phyloP scores from a whole-genome alignment of 2,888 invertebrate species.

The Allolobophora icterica region DNA sequence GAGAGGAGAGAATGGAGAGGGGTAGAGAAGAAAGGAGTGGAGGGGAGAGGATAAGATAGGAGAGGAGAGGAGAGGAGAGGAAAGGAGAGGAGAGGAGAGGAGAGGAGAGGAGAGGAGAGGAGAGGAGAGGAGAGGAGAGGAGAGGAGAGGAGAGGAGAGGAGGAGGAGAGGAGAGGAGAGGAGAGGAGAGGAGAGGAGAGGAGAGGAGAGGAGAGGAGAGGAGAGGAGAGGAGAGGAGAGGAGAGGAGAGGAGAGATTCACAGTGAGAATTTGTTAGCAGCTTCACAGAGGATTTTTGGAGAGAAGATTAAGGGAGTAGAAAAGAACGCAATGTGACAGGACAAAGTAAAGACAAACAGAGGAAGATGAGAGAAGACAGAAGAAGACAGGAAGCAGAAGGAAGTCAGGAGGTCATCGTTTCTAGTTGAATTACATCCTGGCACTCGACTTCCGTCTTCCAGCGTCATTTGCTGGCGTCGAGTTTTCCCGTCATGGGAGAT shows the following conservation, averaged over 20 bases:
- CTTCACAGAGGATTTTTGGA: neutral
- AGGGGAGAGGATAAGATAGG: no score
- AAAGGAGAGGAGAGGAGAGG: no score
- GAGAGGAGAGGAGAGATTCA: no score
- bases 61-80: no score
- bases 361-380: neutral
- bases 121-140: no score
- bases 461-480: neutral
- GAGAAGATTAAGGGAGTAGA: neutral
- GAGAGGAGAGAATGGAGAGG: no score
- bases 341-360: neutral
- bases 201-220: neutral
- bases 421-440: neutral
- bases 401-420: neutral
- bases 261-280: neutral
- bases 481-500: neutral
- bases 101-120: no score
- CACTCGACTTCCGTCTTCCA: neutral
- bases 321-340: neutral
- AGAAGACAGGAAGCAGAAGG: neutral
- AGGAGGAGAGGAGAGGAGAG: no score
- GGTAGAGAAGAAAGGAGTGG: no score
- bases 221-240: neutral
- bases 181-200: neutral
- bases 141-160: no score